phyloP scores from a whole-genome alignment of 2,888 invertebrate species.

The Andrena bucephala region DNA sequence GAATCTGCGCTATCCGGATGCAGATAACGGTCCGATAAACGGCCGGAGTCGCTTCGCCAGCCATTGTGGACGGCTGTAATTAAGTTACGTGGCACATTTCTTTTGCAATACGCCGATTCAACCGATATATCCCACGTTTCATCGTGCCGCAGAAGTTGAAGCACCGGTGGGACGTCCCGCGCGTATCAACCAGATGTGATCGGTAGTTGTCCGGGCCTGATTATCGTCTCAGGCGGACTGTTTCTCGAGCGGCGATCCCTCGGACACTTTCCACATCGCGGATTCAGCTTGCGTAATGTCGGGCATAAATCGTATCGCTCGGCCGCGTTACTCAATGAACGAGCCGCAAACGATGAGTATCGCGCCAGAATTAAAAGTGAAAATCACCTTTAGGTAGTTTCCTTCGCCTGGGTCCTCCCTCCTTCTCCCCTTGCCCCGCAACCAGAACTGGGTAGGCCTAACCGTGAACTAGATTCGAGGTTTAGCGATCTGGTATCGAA shows the following conservation, averaged over 20 bases:
- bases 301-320: conserved; percentile 33
- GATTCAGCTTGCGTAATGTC: conserved; percentile 31
- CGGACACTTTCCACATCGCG: conserved; percentile 36
- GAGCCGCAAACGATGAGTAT: background rate
- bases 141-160: background rate
- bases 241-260: conserved; percentile 14
- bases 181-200: background rate
- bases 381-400: background rate
- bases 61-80: conserved; percentile 22
- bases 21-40: conserved; percentile 42
- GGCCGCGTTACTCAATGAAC: conserved; percentile 35
- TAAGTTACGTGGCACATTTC: background rate
- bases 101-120: background rate
- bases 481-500: too few species aligned
- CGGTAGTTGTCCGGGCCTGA: background rate
- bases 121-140: background rate
- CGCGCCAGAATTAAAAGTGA: background rate
- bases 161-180: background rate
- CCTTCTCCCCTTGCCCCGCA: too few species aligned
- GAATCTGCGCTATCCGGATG: conserved; percentile 46
- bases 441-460: too few species aligned
- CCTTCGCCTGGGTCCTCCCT: background rate
- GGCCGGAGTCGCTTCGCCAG: background rate
- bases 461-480: too few species aligned
- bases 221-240: background rate